Evolutionary conservation across 1,140 invertebrate species (phyloP), one percentile per base, ranked within the genome.

Genomic region (Lordiphosa stackelbergi): DNA sequence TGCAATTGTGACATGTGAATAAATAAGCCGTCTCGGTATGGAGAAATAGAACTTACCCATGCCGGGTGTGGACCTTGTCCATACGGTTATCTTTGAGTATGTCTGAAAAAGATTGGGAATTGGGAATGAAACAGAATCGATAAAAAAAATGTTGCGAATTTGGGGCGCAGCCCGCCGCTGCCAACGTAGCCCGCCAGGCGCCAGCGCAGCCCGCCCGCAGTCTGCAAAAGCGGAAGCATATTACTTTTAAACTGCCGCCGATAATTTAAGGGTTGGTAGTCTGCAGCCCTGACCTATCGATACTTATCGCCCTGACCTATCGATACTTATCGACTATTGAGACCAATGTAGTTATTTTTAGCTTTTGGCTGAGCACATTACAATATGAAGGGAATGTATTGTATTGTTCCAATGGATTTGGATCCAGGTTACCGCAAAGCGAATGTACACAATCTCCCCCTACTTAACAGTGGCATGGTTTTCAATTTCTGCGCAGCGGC

Each of bases 51-150:
- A 41, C 77, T 88, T 60, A 89, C 88, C 88, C 88, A 70, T 88
- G 88, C 24, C 83, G 78, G 22, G 88, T 86, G 19, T 83, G 69
- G 11, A 72, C 75, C 53, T 87, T 87, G 31, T 88, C 87, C 88
- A 89, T 88, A 56, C 73, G 59, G 49, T 66, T 72, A 53, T 73
- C 60, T 63, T 85, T 87, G 3, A 78, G 64, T 49, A 87, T 85
- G 69, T 87, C 87, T 88, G 53, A 7, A 24, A 43, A 34, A 41
- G 9, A n/a, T n/a, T n/a, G n/a, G n/a, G n/a, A n/a, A n/a, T n/a
- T n/a, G n/a, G n/a, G n/a, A n/a, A n/a, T n/a, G n/a, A n/a, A n/a
- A n/a, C n/a, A n/a, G n/a, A n/a, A n/a, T n/a, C n/a, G n/a, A n/a
- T n/a, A n/a, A n/a, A n/a, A n/a, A n/a, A n/a, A n/a, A n/a, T n/a